Base-by-base conservation (phyloP, 2,888 invertebrate species). In the Psylliodes chrysocephalus region DNA sequence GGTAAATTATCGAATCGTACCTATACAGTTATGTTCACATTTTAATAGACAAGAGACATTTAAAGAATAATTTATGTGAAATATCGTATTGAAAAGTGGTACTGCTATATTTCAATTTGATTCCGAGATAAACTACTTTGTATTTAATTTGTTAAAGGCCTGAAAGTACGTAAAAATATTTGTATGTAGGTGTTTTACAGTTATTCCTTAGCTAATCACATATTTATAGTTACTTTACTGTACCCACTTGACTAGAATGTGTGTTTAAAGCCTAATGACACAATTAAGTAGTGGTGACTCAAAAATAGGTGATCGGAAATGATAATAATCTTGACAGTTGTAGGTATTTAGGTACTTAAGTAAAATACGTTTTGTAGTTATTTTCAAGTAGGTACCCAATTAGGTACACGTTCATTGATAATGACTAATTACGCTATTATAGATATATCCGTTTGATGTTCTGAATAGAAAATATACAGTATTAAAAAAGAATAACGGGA, bases 161-260 rank as follows among this genome's bases (percentile, higher is more conserved):
- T 12, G 35, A 14, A 35, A 10, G 6, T 30, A 30, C 35, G 30
- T 35, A n/a, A n/a, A n/a, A n/a, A 3, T 14, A 1, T 35, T 40
- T 40, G 12, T 38, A 49, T 40, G 59, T 59, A 40, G 59, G 40
- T 59, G 40, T 38, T 59, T 59, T 51, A 59, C 59, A 59, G 51
- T 59, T 59, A 59, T 49, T 17, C 18, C 17, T 49, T 40, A 7
- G 10, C 15, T 42, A 12, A 42, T 38, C 38, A 14, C 10, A 14
- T 15, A 38, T 14, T 38, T 38, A 14, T 15, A 14, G 38, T 2
- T 10, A 14, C 12, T 12, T 5, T 38, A 14, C 14, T 10, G 7
- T 30, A 30, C 30, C 30, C 10, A 30, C 30, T 38, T 38, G 14
- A 38, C 14, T 14, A 1, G 14, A 10, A 8, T 12, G 2, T 38